A percentile compares a stretch with the other conserved stretches of the same genome.
Conservation (phyloP, 2,797 vertebrate genomes). For the Hyperoplus lanceolatus region DNA sequence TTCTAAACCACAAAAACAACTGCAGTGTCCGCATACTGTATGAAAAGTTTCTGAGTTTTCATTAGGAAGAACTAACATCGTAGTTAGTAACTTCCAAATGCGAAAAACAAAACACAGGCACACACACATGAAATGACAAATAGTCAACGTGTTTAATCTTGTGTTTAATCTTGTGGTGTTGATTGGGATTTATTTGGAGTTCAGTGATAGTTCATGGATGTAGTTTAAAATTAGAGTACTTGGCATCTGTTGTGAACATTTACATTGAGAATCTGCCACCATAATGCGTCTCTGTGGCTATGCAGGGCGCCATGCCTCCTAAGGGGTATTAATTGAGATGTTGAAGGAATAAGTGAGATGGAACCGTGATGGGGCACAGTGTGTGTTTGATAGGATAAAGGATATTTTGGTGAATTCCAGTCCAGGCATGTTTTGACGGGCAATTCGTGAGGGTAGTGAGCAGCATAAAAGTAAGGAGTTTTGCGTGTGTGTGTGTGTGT, state of each 20-base stretch:
- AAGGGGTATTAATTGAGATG: slow-evolving; percentile 89
- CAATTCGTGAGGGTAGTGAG: slow-evolving; percentile 55
- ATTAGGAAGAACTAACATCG: no score
- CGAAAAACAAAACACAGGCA: slow-evolving; percentile 9
- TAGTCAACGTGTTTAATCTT: slow-evolving; percentile 12
- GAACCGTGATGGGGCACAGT: slow-evolving; percentile 65
- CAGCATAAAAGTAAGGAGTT: no score
- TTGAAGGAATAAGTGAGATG: slow-evolving; percentile 72
- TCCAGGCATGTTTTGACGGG: slow-evolving; percentile 87
- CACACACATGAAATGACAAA: neutral
- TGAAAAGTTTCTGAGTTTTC: neutral
- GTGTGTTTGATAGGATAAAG: slow-evolving; percentile 74
- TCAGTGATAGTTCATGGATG: slow-evolving; percentile 23
- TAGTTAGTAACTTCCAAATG: neutral
- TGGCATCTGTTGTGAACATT: slow-evolving; percentile 46
- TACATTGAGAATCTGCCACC: slow-evolving; percentile 37
- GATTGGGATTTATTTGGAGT: slow-evolving; percentile 47
- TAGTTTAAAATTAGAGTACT: slow-evolving; percentile 46
- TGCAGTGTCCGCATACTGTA: neutral
- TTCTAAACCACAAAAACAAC: slow-evolving; percentile 11
- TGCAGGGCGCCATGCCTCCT: slow-evolving; percentile 79
- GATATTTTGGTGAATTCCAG: slow-evolving; percentile 81
- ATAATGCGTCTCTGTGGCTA: slow-evolving; percentile 43
- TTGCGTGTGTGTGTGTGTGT: slow-evolving; percentile 41
- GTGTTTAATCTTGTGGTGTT: slow-evolving; percentile 55